phyloP scores from a whole-genome alignment of 2,888 invertebrate species.

The Tenthredo mesomela region DNA sequence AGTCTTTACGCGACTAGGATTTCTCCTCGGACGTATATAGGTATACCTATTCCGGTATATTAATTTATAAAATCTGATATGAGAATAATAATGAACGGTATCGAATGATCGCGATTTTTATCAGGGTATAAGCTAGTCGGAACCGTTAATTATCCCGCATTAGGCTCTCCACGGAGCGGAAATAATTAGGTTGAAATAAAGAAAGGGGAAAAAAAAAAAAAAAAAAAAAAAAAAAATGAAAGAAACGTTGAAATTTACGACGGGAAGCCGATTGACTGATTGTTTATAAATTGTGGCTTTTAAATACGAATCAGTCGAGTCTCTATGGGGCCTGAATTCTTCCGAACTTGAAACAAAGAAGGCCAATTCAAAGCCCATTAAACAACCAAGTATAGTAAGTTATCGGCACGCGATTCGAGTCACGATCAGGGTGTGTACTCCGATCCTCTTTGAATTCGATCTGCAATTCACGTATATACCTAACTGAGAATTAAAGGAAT shows the following conservation, averaged over 20 bases:
- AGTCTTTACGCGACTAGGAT: not conserved
- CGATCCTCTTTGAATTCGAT: not conserved
- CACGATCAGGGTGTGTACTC: not conserved
- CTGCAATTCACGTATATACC: not conserved
- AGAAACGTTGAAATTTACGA: not conserved
- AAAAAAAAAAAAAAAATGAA: too few species aligned
- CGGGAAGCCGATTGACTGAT: not conserved
- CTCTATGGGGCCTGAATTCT: not conserved
- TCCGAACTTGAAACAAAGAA: not conserved
- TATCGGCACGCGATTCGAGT: not conserved
- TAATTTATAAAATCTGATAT: not conserved
- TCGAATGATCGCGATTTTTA: not conserved
- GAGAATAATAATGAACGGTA: not conserved
- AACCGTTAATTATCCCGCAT: not conserved
- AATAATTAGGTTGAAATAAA: not conserved
- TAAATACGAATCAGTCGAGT: slow-evolving; percentile 40
- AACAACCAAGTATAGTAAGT: not conserved
- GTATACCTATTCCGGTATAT: too few species aligned
- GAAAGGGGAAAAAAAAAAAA: not conserved
- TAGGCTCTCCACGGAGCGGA: not conserved
- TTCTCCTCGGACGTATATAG: too few species aligned
- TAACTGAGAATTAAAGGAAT: not conserved
- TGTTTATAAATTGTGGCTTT: slow-evolving; percentile 60
- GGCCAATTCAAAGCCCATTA: not conserved
- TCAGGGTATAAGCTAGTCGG: not conserved